phyloP scores from a whole-genome alignment of 2,113 vertebrate genomes.

The Sialia sialis region DNA sequence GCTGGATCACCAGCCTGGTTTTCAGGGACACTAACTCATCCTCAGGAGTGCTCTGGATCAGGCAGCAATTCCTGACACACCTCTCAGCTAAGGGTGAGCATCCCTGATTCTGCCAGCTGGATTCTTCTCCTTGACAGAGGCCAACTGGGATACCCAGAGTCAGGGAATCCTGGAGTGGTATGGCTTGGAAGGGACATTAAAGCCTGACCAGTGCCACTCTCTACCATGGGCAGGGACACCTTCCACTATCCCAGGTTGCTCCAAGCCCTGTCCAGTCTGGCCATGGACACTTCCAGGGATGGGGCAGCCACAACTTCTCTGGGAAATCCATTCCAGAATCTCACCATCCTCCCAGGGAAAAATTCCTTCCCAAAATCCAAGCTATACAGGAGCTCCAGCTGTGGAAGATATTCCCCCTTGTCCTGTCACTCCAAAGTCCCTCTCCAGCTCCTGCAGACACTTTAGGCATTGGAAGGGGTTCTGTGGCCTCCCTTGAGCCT shows the following conservation, averaged over 20 bases:
- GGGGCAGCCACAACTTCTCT: neutral
- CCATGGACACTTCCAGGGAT: neutral
- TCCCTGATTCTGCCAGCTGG: neutral
- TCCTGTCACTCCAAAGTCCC: neutral
- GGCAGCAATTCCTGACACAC: neutral
- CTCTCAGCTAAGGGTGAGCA: neutral
- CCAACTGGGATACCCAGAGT: neutral
- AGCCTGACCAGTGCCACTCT: too few relatives aligned
- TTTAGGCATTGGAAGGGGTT: neutral
- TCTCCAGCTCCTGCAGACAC: neutral
- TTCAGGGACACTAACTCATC: constrained; percentile 1
- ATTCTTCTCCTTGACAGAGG: neutral
- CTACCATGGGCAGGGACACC: neutral
- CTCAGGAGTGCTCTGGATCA: neutral
- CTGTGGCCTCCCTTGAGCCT: neutral
- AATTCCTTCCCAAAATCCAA: neutral
- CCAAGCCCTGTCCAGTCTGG: neutral
- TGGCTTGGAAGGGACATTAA: too few relatives aligned
- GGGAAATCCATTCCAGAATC: neutral
- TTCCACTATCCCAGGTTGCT: neutral
- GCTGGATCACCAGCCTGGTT: neutral
- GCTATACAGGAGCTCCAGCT: neutral
- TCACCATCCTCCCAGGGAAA: neutral
- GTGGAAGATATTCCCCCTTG: neutral
- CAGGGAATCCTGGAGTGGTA: neutral